These are phyloP conservation scores for Ganaspis brasiliensis DNA, from an alignment of 2,888 invertebrate species.

Conservation along the genomic window DNA sequence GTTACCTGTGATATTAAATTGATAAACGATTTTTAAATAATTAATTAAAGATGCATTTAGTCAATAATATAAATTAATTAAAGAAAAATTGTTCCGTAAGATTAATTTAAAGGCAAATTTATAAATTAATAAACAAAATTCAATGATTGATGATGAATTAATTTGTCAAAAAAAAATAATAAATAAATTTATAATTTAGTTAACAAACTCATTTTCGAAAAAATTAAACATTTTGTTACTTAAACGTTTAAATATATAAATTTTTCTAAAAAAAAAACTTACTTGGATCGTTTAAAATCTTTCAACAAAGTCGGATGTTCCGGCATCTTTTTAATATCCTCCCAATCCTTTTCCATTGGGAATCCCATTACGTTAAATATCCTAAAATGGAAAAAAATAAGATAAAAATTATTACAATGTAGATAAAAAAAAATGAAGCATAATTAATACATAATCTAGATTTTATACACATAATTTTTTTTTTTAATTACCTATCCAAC, in stretches of 20 bases:
- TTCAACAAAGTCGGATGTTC: slow-evolving; percentile 97
- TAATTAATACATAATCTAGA: too few species aligned
- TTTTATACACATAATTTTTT: not conserved
- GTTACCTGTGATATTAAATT: too few species aligned
- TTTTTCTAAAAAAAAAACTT: slow-evolving; percentile 73
- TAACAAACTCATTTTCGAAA: not conserved
- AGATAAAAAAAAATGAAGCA: slow-evolving; percentile 31
- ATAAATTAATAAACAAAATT: not conserved
- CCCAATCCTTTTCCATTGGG: slow-evolving; percentile 98
- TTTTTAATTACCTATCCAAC: slow-evolving; percentile 85
- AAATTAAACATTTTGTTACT: too few species aligned
- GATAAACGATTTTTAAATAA: not conserved
- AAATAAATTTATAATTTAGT: too few species aligned
- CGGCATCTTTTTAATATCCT: slow-evolving; percentile 99
- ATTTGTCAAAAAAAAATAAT: too few species aligned
- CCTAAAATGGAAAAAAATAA: slow-evolving; percentile 79
- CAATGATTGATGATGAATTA: too few species aligned
- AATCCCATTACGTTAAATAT: slow-evolving; percentile 99
- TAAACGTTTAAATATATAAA: too few species aligned
- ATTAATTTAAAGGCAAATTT: too few species aligned
- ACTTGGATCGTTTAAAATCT: slow-evolving; percentile 97
- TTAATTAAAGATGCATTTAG: too few species aligned
- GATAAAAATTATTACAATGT: slow-evolving; percentile 33
- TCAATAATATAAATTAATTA: too few species aligned
- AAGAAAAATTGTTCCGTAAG: too few species aligned